Evolutionary conservation across 2,113 vertebrate species (phyloP), one percentile per base, ranked within the genome.

Genomic region (Ceyx margarethae): DNA sequence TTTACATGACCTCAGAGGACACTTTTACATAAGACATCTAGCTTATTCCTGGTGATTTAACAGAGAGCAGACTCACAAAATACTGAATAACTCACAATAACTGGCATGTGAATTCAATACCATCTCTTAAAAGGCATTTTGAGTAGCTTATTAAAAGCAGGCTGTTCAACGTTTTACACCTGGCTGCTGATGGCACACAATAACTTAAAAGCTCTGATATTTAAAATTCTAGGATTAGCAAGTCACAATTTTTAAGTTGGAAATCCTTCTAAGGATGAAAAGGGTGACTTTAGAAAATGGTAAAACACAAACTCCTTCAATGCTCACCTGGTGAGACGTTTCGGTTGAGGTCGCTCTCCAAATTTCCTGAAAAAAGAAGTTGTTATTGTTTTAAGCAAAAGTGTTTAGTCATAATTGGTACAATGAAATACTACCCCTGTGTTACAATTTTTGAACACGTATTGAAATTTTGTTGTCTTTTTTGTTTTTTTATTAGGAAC

Each of bases 321-420:
- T 50, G 53, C 98, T 98, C 98, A 99, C 99, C 99, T 99, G 79
- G 99, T 99, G 87, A 99, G 99, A 95, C 99, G 98, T 97, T 99
- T 99, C 91, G 99, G 99, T 98, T 99, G 99, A 98, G 99, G 99
- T 97, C 98, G 98, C 98, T 99, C 99, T 98, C 99, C 99, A 97
- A 99, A 99, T 98, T 99, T 99, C 98, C 99, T 99, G 93, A 33
- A 95, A 94, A 95, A 95, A 89, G 33, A 46, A 90, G 40, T 58
- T 54, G 66, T 42, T 92, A 75, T 85, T 94, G 91, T 81, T 89
- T 81, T 87, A 87, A 95, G 35, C 13, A 68, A 29, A 89, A 35
- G 19, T 40, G 5, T 85, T 91, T 45, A 50, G 35, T 60, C 20
- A 87, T 20, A 71, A 51, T 43, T 88, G 90, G 90, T 76, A 88